Evolutionary conservation across 1,140 invertebrate species (phyloP).

Genomic region (Hermatobates lingyangjiaoensis): DNA sequence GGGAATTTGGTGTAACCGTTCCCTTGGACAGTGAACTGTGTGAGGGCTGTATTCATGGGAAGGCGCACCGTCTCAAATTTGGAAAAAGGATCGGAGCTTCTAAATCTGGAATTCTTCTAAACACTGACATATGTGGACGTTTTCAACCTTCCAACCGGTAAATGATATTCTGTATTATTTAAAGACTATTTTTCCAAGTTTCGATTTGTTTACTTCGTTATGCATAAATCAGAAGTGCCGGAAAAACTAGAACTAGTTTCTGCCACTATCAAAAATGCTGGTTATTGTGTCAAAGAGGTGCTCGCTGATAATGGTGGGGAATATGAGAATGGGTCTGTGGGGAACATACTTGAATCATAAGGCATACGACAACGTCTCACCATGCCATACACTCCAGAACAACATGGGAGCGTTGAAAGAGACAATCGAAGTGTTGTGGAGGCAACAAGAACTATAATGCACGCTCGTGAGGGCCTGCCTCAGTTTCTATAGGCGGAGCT

Average conservation of each 20-base stretch:
- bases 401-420: neutral
- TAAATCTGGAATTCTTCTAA: conserved; percentile 18
- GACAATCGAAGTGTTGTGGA: neutral
- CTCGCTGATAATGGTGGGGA: conserved; percentile 20
- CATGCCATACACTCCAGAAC: neutral
- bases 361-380: neutral
- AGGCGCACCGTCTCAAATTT: conserved; percentile 21
- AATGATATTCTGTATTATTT: conserved; percentile 19
- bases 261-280: conserved; percentile 14
- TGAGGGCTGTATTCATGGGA: conserved; percentile 19
- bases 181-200: conserved; percentile 21
- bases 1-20: conserved; percentile 15
- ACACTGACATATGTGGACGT: conserved; percentile 20
- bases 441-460: neutral
- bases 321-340: conserved; percentile 18
- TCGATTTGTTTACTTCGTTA: conserved; percentile 19
- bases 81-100: conserved; percentile 16
- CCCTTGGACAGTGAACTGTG: conserved; percentile 17
- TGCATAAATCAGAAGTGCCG: conserved; percentile 20
- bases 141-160: conserved; percentile 17
- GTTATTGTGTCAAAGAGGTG: conserved; percentile 18
- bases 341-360: conserved; percentile 14
- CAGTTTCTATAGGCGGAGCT: neutral
- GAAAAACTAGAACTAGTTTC: conserved; percentile 16
- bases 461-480: neutral